phyloP scores from a whole-genome alignment of 2,113 vertebrate genomes.

The Dipodomys merriami region DNA sequence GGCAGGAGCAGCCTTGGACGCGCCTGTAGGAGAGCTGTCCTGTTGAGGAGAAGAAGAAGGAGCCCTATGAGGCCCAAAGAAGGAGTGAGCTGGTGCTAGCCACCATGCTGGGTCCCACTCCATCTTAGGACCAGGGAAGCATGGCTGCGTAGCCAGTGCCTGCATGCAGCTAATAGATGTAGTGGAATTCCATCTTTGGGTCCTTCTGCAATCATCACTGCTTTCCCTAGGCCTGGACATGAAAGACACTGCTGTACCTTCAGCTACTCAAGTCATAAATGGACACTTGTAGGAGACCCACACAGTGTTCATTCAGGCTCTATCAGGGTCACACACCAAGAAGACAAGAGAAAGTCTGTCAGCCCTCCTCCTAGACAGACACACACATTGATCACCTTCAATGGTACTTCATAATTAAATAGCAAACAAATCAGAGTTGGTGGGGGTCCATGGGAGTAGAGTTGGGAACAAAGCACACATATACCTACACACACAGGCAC shows the following conservation, averaged over 20 bases:
- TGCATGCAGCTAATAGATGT: not conserved
- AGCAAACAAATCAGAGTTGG: not conserved
- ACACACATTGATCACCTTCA: accelerated
- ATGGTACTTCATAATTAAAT: not conserved
- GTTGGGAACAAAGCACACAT: not conserved
- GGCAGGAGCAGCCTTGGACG: conserved; percentile 90
- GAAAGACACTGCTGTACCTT: not conserved
- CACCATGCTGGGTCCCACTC: not conserved
- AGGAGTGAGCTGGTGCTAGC: not conserved
- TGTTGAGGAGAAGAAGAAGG: conserved; percentile 72
- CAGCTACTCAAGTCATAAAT: not conserved
- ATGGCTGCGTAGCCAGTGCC: not conserved
- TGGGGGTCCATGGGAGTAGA: not conserved
- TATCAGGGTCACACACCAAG: not conserved
- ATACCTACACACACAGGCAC: accelerated
- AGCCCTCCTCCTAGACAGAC: not conserved
- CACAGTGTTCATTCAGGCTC: not conserved
- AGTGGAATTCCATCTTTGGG: not conserved
- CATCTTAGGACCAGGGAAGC: not conserved
- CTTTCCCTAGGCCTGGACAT: not conserved
- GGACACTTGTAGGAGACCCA: not conserved
- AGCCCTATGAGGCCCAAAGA: accelerated
- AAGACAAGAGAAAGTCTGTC: accelerated
- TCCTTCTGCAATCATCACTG: not conserved
- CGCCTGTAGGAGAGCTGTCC: conserved; percentile 90